These are phyloP conservation scores for Porites divaricata DNA, from an alignment of 92 coral and sea anemone species.

Conservation along the genomic window DNA sequence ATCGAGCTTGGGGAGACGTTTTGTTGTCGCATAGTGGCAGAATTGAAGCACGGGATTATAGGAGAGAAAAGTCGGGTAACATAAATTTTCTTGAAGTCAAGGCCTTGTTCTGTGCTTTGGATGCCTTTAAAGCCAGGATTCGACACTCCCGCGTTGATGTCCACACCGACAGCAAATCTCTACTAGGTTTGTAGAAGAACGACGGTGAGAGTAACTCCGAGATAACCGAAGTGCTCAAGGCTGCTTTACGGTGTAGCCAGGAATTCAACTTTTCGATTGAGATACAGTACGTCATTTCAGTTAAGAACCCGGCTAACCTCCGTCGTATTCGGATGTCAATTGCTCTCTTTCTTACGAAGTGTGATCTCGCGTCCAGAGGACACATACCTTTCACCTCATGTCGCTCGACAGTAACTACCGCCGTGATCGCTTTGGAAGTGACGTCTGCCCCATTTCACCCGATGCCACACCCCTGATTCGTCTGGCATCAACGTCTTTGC, in stretches of 20 bases:
- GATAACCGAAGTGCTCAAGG: not conserved
- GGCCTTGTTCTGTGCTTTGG: slow-evolving; percentile 40
- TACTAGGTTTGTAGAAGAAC: slow-evolving; percentile 21
- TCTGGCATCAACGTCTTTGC: slow-evolving; percentile 37
- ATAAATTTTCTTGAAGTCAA: no score
- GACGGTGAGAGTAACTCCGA: not conserved
- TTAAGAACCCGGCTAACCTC: slow-evolving; percentile 3
- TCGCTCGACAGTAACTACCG: slow-evolving; percentile 60
- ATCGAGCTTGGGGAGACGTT: slow-evolving; percentile 47
- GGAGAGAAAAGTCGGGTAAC: slow-evolving; percentile 28
- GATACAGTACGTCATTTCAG: not conserved
- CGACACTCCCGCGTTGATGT: slow-evolving; percentile 11
- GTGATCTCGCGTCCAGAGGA: slow-evolving; percentile 33
- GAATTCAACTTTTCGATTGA: slow-evolving; percentile 2
- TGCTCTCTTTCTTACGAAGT: slow-evolving; percentile 15
- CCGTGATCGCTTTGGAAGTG: not conserved
- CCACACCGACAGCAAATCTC: slow-evolving; percentile 7
- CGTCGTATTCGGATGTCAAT: slow-evolving; percentile 4
- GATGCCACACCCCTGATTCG: slow-evolving; percentile 51
- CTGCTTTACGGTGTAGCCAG: not conserved
- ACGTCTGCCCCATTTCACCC: slow-evolving; percentile 50
- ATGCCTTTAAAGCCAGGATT: slow-evolving; percentile 19
- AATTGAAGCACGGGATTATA: slow-evolving; percentile 35
- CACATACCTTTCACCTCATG: slow-evolving; percentile 56
- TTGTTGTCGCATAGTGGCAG: slow-evolving; percentile 26